These are phyloP conservation scores for Brenthis hecate DNA, from an alignment of 2,888 invertebrate genomes.

Conservation along the genomic window DNA sequence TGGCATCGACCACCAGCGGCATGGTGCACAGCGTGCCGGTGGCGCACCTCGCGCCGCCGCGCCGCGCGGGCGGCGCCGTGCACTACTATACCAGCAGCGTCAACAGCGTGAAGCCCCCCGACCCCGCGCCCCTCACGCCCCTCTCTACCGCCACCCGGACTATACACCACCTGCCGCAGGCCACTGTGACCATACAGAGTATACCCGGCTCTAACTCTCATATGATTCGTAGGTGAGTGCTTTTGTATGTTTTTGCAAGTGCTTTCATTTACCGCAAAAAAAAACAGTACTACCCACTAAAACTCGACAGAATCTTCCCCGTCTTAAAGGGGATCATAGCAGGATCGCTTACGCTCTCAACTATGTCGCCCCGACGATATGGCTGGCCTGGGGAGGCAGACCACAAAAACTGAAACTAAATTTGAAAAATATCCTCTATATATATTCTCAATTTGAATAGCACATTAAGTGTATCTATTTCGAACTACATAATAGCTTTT, in stretches of 20 bases:
- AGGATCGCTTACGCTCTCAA: not conserved
- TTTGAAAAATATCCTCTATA: no score
- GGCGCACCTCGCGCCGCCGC: conserved; percentile 67
- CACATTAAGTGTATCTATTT: no score
- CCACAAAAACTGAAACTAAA: no score
- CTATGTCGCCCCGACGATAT: no score
- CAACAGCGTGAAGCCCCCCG: conserved; percentile 44
- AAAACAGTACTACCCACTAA: no score
- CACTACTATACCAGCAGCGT: conserved; percentile 48
- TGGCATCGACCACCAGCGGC: conserved; percentile 73
- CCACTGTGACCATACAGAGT: conserved; percentile 72
- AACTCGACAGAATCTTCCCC: no score
- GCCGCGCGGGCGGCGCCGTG: conserved; percentile 67
- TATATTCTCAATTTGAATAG: no score
- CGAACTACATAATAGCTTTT: no score
- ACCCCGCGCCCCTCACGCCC: conserved; percentile 58
- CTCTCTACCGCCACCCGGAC: conserved; percentile 49
- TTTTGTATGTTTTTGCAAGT: not conserved
- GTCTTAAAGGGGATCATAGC: not conserved
- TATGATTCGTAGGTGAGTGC: conserved; percentile 59
- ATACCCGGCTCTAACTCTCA: conserved; percentile 69
- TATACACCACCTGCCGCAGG: conserved; percentile 66
- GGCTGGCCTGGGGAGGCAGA: no score
- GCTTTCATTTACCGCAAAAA: no score
- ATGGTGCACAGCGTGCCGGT: conserved; percentile 76